Evolutionary conservation across 2,797 vertebrate species (phyloP).

Genomic region (Brachyrhaphis roseni): DNA sequence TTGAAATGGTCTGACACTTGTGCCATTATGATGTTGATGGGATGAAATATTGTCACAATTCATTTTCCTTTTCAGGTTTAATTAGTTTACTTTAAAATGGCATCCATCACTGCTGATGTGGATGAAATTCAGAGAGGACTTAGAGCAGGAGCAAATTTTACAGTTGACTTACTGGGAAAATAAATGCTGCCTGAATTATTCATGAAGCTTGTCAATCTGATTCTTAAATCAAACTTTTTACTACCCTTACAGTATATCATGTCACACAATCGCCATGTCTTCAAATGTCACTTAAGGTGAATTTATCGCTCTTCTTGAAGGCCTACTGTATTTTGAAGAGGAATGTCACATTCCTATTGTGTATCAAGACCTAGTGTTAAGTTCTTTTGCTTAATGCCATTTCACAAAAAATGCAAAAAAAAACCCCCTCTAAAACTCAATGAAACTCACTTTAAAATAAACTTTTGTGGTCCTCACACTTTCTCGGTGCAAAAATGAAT

Average conservation of each 20-base stretch:
- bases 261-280: conserved; percentile 45
- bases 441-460: not conserved
- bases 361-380: conserved; percentile 5
- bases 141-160: conserved; percentile 83
- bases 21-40: conserved; percentile 83
- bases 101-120: conserved; percentile 89
- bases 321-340: conserved; percentile 56
- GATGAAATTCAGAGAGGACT: conserved; percentile 86
- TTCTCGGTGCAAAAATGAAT: conserved; percentile 33
- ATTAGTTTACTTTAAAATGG: conserved; percentile 94
- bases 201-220: conserved; percentile 78
- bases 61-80: conserved; percentile 88
- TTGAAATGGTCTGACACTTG: conserved; percentile 88
- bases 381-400: not conserved
- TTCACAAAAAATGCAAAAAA: not conserved
- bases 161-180: conserved; percentile 83
- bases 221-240: conserved; percentile 71
- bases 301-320: conserved; percentile 53
- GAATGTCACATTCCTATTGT: conserved; percentile 20
- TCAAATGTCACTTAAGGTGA: conserved; percentile 43
- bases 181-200: conserved; percentile 87
- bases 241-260: conserved; percentile 62
- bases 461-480: conserved; percentile 9
- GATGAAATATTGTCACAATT: conserved; percentile 90
- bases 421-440: not conserved